Evolutionary conservation across 2,797 vertebrate genomes (phyloP), one percentile per base, ranked within the genome.

Genomic region (Arctocebus calabarensis): DNA sequence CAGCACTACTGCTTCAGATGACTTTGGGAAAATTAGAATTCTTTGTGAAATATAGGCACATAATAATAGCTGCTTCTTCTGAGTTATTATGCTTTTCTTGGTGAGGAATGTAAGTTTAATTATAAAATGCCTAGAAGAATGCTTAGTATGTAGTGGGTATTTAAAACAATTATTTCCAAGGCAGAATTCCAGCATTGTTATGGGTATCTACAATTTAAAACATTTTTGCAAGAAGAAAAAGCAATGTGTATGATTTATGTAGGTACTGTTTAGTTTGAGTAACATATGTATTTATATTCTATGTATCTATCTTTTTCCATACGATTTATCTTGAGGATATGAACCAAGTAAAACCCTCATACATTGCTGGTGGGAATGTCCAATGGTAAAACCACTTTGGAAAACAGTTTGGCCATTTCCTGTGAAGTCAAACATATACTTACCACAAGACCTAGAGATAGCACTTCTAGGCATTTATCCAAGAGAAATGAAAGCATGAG

Each of bases 71-170:
- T 74, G 34, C 9, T 84, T 93, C 17, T 74, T 5, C 5, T 82
- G 55, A 34, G 2, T 66, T 62, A n/a, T 66, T 62, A 37, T 62
- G 68, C 75, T 95, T 93, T 84, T 83, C 83, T 73, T 82, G 32
- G 34, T 86, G n/a, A 75, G 3, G 5, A 83, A 66, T 92, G 11
- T 75, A 75, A 96, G 37, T 92, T 7, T 89, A 90, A 74, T 78
- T 96, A 71, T n/a, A 81, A 89, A 93, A 79, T 25, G 84, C 40
- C 25, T 62, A 81, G 23, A 14, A 83, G 13, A 77, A 27, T 74
- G 9, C 22, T 23, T 91, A 3, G 4, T 16, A 43, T 77, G 37
- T 55, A 62, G 27, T 86, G 20, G 4, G 19, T 88, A 27, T 48
- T 92, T 57, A 89, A 55, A 88, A 92, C 37, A 66, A 7, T 75